A percentile compares a stretch with the other conserved stretches of the same genome.
These are phyloP conservation scores for Thymelicus sylvestris DNA, from an alignment of 2,888 invertebrate genomes.

Conservation along the genomic window DNA sequence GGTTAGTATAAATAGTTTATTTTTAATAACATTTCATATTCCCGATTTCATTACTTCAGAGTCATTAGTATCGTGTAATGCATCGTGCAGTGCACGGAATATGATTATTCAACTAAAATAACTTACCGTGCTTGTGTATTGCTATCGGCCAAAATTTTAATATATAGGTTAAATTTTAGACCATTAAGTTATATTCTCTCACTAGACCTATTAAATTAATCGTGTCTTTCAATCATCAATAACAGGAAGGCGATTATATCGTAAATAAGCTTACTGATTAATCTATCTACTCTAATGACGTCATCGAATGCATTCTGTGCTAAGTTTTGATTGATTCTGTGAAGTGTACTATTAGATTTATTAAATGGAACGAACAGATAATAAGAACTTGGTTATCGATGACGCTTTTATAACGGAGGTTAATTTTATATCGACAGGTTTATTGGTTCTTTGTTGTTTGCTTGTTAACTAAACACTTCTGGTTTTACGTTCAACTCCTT, in stretches of 20 bases:
- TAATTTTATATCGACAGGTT: neutral
- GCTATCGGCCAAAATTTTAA: no score
- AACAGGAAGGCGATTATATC: conserved; percentile 1
- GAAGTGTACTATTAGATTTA: conserved; percentile 10
- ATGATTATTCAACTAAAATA: no score
- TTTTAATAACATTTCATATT: no score
- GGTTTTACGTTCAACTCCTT: no score
- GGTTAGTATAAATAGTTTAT: no score
- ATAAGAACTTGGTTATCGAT: neutral
- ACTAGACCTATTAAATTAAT: neutral
- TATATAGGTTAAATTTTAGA: neutral
- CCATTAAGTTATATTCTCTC: neutral
- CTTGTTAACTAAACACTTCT: no score
- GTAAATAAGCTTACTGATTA: conserved; percentile 22
- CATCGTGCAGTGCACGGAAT: no score
- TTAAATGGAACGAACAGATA: conserved; percentile 10
- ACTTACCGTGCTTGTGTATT: no score
- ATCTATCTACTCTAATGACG: conserved; percentile 19
- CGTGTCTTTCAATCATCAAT: conserved; percentile 13
- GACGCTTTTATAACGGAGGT: conserved; percentile 18
- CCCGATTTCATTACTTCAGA: no score
- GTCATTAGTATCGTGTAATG: no score
- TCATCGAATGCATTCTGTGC: conserved; percentile 13
- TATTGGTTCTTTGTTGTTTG: neutral
- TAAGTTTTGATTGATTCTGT: conserved; percentile 13